Evolutionary conservation across 2,113 vertebrate genomes (phyloP), one percentile per base, ranked within the genome.

Genomic region (Tupaia tana): DNA sequence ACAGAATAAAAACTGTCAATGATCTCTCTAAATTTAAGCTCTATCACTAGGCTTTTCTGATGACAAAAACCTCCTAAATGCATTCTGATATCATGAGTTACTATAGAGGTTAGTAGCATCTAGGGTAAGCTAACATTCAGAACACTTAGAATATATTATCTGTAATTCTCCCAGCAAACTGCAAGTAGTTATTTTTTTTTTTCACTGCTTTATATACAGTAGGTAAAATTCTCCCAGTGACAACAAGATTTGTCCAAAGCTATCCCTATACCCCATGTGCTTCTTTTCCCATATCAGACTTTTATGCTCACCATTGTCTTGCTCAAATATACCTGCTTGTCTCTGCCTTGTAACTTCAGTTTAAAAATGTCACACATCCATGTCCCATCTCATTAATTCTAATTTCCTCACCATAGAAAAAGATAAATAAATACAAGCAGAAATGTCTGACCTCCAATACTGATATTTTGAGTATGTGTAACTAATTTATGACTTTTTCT

Each of bases 381-480:
- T 18, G 77, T 80, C 83, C 14, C 24, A 86, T 31, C 70, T 89
- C 58, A 63, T 96, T 87, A 85, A 90, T 67, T 82, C 16, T 29
- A 90, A 69, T 81, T 70, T 92, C 12, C 56, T 92, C 29, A 43
- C 79, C 52, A 58, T 78, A 73, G 43, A 59, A 90, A 79, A 92
- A 93, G 63, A 95, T 93, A 91, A 91, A 73, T 9, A 90, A 6
- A 34, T 52, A 43, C 43, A 43, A 43, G 58, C 2, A 11, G 93
- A 89, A 86, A 92, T 82, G 22, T 87, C 75, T 73, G 77, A 52
- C 56, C 74, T 88, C 34, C 74, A 92, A 27, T n/a, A 20, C 6
- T 63, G 69, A 15, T 24, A 67, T 81, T 91, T 66, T 31, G 9
- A 75, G 13, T 73, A 67, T 52, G 34, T 3, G 14, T 8, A 91